Percentiles rank a stretch among this genome's conserved stretches.
These are phyloP conservation scores for Leucophora obtusa DNA, from an alignment of 2,888 invertebrate species.

Conservation along the genomic window DNA sequence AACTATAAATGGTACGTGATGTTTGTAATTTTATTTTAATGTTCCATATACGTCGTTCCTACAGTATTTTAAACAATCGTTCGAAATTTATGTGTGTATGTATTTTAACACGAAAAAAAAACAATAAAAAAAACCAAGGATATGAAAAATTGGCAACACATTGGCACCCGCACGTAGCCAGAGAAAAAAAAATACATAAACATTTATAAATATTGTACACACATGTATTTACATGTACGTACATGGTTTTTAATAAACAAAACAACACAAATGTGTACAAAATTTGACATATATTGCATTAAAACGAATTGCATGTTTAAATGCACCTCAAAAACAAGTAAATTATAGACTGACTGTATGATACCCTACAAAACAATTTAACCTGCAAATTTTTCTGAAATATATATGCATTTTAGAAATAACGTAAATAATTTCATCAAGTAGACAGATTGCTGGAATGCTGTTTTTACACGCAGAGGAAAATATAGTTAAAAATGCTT, in stretches of 20 bases:
- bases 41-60: neutral
- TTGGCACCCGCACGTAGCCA: constrained; percentile 25
- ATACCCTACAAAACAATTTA: neutral
- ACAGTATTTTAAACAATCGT: neutral
- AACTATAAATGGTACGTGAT: constrained; percentile 5
- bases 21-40: neutral
- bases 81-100: neutral
- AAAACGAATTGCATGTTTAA: constrained; percentile 31
- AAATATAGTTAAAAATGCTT: too few relatives aligned
- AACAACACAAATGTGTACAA: constrained; percentile 5
- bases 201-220: neutral
- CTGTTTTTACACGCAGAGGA: too few relatives aligned
- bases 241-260: neutral
- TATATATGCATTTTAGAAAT: too few relatives aligned
- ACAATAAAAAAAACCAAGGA: neutral
- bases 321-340: neutral
- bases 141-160: constrained; percentile 27
- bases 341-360: neutral
- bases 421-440: too few relatives aligned
- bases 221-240: neutral
- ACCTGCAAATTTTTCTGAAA: too few relatives aligned
- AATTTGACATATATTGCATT: constrained; percentile 34
- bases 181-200: neutral
- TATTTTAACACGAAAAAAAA: neutral
- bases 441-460: too few relatives aligned